Base-by-base conservation (phyloP, 2,797 vertebrate genomes). In the Pangasius mekongensis region DNA sequence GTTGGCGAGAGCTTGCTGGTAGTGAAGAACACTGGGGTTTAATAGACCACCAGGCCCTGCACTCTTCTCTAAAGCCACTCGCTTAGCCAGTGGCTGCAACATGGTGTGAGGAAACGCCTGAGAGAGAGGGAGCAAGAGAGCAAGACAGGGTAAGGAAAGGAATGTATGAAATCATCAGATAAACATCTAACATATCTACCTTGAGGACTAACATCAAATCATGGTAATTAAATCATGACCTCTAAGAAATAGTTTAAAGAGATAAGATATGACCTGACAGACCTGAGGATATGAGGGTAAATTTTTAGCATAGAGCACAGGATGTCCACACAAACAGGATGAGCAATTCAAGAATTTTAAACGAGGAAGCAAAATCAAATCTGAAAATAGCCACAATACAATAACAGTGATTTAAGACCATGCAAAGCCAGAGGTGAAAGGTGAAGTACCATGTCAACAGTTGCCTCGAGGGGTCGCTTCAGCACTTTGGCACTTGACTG, bases 401-500 rank as follows among this genome's bases (percentile, higher is more conserved):
- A 98, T 97, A 97, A 97, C 97, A 98, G 89, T 89, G 89, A 87
- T 87, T 89, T 89, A 97, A 98, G 98, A 98, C 98, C 98, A 99
- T 96, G 96, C 98, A 99, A 99, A 99, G 98, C 98, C 98, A 99
- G 99, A 99, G 98, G 98, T 99, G 98, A 99, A 99, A 99, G 98
- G 97, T 99, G 97, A 98, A 99, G 98, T 99, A 99, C 96, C 96
- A 97, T 96, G 94, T 97, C 96, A 96, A 97, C 95, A 96, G 96
- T 95, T 95, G 96, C 95, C 95, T 99, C 99, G 98, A 99, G 98
- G 99, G 99, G 98, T 99, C 99, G 99, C 98, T 99, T 99, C 99
- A 99, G 98, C 98, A 98, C 98, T 99, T 99, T 99, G 98, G 98
- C 98, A 99, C 98, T 99, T 98, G 99, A 99, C 98, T 99, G 99